These are phyloP conservation scores for Dasyurus viverrinus DNA, from an alignment of 2,113 vertebrate genomes.

Conservation along the genomic window DNA sequence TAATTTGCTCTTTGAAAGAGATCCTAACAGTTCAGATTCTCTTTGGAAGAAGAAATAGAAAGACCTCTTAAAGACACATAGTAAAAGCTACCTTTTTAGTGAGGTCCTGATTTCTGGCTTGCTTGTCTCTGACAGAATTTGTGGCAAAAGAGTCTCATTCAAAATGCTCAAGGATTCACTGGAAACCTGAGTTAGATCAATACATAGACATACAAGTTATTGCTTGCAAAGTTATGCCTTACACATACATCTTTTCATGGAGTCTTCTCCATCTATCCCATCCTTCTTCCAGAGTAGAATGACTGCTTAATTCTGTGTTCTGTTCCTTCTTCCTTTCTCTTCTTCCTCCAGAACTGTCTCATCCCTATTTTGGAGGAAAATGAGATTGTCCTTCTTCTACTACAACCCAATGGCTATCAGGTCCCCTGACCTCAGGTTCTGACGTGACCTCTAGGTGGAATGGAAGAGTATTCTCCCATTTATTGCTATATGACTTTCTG, in stretches of 20 bases:
- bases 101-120: neutral
- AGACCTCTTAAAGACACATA: neutral
- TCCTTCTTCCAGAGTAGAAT: neutral
- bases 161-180: neutral
- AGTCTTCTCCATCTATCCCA: neutral
- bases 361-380: neutral
- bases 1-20: neutral
- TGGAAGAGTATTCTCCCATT: neutral
- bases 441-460: neutral
- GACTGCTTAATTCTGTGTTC: neutral
- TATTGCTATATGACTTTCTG: neutral
- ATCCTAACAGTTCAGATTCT: neutral
- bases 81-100: neutral
- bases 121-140: neutral
- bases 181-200: neutral
- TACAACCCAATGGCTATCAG: neutral
- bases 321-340: neutral
- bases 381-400: neutral
- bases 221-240: neutral
- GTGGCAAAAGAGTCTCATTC: neutral
- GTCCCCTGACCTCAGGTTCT: neutral
- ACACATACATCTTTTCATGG: neutral
- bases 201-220: neutral
- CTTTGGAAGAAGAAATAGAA: neutral
- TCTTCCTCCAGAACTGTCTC: neutral